These are phyloP conservation scores for Myotis lucifugus DNA, from an alignment of 2,113 vertebrate genomes.

Conservation along the genomic window DNA sequence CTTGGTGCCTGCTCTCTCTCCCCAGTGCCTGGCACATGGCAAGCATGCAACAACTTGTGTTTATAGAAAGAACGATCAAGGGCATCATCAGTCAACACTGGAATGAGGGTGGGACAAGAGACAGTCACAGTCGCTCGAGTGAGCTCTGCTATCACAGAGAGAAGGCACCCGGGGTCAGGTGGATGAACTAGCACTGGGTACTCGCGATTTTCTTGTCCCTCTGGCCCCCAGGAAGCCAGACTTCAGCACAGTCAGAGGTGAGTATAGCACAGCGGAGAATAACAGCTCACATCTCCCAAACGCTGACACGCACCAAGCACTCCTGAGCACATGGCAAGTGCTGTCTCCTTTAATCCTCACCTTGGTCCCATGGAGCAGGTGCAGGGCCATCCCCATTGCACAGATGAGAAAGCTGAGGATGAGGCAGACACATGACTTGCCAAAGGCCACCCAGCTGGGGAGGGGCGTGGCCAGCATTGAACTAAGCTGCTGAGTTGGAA, in stretches of 20 bases:
- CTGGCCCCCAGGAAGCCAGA: background rate
- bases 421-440: background rate
- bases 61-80: background rate
- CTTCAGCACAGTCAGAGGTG: background rate
- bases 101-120: background rate
- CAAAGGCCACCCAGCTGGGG: background rate
- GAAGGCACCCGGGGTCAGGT: background rate
- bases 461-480: background rate
- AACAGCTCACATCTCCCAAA: background rate
- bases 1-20: background rate
- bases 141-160: background rate
- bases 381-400: background rate
- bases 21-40: background rate
- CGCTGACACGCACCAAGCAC: accelerated
- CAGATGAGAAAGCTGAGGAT: background rate
- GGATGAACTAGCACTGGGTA: background rate
- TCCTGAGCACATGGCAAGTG: accelerated
- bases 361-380: background rate
- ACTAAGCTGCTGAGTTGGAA: background rate
- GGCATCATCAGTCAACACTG: accelerated
- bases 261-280: accelerated
- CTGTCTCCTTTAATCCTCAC: background rate
- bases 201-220: background rate
- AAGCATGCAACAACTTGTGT: background rate
- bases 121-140: background rate